A percentile compares a stretch with the other conserved stretches of the same genome.
phyloP scores from a whole-genome alignment of 2,797 vertebrate genomes.

The Hozukius guyotensis region DNA sequence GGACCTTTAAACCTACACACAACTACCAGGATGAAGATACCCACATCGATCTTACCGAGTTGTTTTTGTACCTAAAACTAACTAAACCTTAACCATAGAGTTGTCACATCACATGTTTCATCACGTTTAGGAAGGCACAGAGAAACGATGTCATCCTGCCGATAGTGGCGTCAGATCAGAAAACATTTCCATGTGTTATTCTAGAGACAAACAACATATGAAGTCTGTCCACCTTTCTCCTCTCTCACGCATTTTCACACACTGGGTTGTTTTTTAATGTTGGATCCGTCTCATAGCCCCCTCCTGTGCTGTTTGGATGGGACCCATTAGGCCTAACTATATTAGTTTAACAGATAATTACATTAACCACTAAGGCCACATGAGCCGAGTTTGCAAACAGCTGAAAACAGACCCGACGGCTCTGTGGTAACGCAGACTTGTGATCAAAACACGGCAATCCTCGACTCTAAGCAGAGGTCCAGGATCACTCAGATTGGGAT shows the following conservation, averaged over 20 bases:
- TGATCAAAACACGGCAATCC: not conserved
- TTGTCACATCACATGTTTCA: not conserved
- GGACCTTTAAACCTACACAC: too few species aligned
- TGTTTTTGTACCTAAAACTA: not conserved
- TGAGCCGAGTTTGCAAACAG: conserved; percentile 31
- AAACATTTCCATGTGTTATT: too few species aligned
- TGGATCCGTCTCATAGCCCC: not conserved
- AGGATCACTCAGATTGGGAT: not conserved
- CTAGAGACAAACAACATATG: not conserved
- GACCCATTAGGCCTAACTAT: conserved; percentile 33
- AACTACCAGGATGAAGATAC: too few species aligned
- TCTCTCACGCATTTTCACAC: not conserved
- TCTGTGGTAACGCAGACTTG: not conserved
- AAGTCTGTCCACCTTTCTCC: not conserved
- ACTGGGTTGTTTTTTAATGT: not conserved
- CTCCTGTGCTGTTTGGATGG: conserved; percentile 24
- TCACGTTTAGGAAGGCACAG: not conserved
- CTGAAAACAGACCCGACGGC: conserved; percentile 17
- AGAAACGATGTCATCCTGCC: not conserved
- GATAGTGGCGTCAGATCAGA: too few species aligned
- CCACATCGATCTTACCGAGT: too few species aligned
- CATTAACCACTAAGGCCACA: conserved; percentile 37
- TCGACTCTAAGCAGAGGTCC: not conserved
- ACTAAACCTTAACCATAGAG: not conserved
- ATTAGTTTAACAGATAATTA: conserved; percentile 54